These are phyloP conservation scores for Parnassius apollo DNA, from an alignment of 2,888 invertebrate species.

Conservation along the genomic window DNA sequence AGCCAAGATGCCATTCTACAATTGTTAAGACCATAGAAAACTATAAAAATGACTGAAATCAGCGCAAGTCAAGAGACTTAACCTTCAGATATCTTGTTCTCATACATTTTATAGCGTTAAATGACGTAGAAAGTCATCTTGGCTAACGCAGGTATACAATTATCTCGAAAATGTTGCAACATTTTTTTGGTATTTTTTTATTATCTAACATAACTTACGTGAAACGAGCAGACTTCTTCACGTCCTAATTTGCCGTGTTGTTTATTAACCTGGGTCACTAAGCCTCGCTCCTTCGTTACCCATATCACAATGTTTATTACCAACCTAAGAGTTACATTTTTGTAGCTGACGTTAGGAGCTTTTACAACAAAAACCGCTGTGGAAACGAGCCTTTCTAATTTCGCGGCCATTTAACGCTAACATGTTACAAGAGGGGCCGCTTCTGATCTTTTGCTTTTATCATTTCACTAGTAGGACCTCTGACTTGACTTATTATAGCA, in stretches of 20 bases:
- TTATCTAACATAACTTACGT: no score
- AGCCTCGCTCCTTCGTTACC: background rate
- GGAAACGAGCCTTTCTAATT: constrained; percentile 31
- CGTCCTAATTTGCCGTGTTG: background rate
- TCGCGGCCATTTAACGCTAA: constrained; percentile 30
- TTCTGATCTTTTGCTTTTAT: constrained; percentile 16
- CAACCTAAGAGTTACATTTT: background rate
- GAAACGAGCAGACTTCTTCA: no score
- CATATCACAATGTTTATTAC: constrained; percentile 13
- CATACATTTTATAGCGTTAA: no score
- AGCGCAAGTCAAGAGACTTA: no score
- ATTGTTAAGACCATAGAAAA: no score
- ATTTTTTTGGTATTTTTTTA: no score
- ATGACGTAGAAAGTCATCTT: no score
- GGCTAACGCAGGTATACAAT: no score
- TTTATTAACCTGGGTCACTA: constrained; percentile 1
- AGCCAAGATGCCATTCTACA: no score
- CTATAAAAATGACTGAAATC: no score
- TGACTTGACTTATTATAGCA: background rate
- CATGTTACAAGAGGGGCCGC: constrained; percentile 7
- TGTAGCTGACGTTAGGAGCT: background rate
- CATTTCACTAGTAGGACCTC: constrained; percentile 4
- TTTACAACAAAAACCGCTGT: constrained; percentile 10
- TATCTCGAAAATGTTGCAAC: no score
- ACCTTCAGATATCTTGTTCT: no score